A percentile compares a stretch with the other conserved stretches of the same genome.
Conservation (phyloP, 2,797 vertebrate genomes). For the Champsocephalus esox region DNA sequence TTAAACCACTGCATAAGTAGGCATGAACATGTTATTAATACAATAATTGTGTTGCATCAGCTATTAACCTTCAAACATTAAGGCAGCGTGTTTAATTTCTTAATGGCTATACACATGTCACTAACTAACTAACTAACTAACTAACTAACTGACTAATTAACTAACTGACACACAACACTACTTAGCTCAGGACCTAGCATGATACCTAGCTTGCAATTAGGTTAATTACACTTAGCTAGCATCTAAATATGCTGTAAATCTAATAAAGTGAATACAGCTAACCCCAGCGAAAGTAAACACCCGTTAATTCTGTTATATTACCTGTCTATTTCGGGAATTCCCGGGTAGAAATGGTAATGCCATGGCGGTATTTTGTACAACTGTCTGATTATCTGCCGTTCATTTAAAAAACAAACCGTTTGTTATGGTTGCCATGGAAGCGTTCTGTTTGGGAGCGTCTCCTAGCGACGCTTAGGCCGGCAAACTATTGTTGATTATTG, state of each 20-base stretch:
- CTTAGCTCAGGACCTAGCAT: slow-evolving; percentile 3
- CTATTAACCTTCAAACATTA: no score
- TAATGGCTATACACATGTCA: no score
- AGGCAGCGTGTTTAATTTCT: no score
- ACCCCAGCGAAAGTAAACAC: background rate
- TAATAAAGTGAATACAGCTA: background rate
- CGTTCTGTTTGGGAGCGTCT: slow-evolving; percentile 51
- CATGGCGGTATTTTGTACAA: slow-evolving; percentile 72
- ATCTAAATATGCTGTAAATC: background rate
- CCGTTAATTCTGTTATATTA: slow-evolving; percentile 74
- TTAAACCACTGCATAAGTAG: no score
- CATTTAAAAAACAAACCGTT: no score
- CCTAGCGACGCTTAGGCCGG: slow-evolving; percentile 29
- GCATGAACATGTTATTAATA: no score
- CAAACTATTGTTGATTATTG: no score
- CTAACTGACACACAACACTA: no score
- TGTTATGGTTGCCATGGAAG: slow-evolving; percentile 59
- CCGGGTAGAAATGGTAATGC: slow-evolving; percentile 87
- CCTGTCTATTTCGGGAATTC: slow-evolving; percentile 79
- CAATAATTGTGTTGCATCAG: no score
- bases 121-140: no score
- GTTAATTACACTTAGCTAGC: background rate
- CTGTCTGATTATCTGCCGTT: background rate
- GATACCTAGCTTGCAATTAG: background rate
- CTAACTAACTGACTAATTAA: background rate